Base-by-base conservation (phyloP, 2,113 vertebrate genomes). In the Pelmatolapia mariae region DNA sequence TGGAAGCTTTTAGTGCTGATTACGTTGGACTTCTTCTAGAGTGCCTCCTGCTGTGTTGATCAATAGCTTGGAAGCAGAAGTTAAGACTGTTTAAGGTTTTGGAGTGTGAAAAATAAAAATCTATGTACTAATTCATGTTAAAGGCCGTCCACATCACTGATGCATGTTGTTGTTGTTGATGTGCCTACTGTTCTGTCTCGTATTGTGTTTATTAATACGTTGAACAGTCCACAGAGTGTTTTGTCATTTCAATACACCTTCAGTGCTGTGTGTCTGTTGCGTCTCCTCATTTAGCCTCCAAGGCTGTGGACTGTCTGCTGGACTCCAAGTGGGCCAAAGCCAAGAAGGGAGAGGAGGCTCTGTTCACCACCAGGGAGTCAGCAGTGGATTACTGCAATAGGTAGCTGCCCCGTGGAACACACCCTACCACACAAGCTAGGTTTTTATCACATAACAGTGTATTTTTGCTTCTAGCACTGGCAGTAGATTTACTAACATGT, bases 291-390 rank as follows among this genome's bases (percentile, higher is more conserved):
- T 86, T 90, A 99, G 99, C 98, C 82, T 99, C 98, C 52, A 99
- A 99, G 97, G 98, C 99, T 22, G 98, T 99, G 94, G 98, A 99
- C 92, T 98, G 97, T 94, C 97, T 99, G 87, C 90, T 99, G 96
- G 98, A 99, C 96, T 99, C 99, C 19, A 99, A 99, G 92, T 99
- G 98, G 99, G 98, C 98, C 89, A 99, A 98, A 92, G 97, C 97
- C 19, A 99, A 98, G 96, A 99, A 99, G 93, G 97, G 98, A 90
- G 98, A 99, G 50, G 98, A 99, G 90, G 97, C 98, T 59, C 91
- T 99, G 68, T 99, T 99, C 96, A 99, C 98, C 92, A 99, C 97
- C 87, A 96, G 98, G 40, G 99, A 99, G 87, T 99, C 98, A 76
- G 98, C 98, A 54, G 95, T 99, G 89, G 98, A 99, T 89, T 99